Evolutionary conservation across 2,113 vertebrate species (phyloP), one percentile per base, ranked within the genome.

Genomic region (Tinamus guttatus): DNA sequence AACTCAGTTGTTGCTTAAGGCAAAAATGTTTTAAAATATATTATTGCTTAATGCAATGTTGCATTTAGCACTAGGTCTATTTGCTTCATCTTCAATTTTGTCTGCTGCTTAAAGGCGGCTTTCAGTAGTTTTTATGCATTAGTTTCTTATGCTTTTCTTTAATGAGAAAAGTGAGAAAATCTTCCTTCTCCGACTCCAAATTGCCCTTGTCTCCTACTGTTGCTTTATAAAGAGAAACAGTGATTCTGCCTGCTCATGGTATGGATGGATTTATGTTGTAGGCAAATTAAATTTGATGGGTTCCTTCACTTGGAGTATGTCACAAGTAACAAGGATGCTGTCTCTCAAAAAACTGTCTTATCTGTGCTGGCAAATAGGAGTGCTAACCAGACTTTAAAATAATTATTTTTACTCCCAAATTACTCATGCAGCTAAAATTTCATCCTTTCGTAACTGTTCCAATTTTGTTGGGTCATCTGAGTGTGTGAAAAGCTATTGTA

Each of bases 21-120:
- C 43, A 43, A 43, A 43, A 43, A 43, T 43, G 15, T 43, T 43
- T 43, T 43, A 43, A 43, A 43, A 43, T 43, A 43, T 43, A 43
- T 43, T 16, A 17, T 20, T 82, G 60, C n/a, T n/a, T n/a, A n/a
- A n/a, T 75, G 34, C 80, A 92, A 11, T 75, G 40, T 59, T 88
- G n/a, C 45, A 67, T 84, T 74, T 90, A 34, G 34, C 2, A 0
- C 47, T 75, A 68, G n/a, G 28, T 38, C 40, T 74, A 0, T 84
- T 90, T 78, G 45, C 70, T 92, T 86, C n/a, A 45, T 69, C 45
- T 71, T 70, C 80, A 67, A 75, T 95, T 93, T 91, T 38, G 60
- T 62, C 28, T 81, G 36, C 80, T 89, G n/a, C 81, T 28, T 86
- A 63, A 88, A 86, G 77, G 28, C 81, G 45, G 51, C 74, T 58